phyloP scores from a whole-genome alignment of 2,888 invertebrate species.

The Zonitis immaculata region DNA sequence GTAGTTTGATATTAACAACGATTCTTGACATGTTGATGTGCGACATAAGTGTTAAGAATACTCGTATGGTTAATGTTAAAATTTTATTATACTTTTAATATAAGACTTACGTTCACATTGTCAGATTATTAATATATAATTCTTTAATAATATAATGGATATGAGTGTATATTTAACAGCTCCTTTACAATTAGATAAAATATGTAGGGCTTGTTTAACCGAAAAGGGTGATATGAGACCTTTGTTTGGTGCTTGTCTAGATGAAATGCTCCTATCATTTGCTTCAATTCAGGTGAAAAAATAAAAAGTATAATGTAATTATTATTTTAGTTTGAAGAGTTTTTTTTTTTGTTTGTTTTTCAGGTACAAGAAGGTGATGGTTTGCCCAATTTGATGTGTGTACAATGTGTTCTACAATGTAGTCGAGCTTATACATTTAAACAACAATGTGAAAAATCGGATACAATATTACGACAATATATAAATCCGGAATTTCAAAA shows the following conservation, averaged over 20 bases:
- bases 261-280: constrained; percentile 51
- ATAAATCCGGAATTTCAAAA: constrained; percentile 47
- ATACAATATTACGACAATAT: constrained; percentile 45
- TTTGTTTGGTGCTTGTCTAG: constrained; percentile 50
- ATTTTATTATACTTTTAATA: background rate
- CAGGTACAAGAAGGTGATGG: constrained; percentile 50
- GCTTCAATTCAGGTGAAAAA: constrained; percentile 45
- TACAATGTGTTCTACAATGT: constrained; percentile 52
- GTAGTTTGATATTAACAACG: background rate
- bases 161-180: constrained; percentile 46
- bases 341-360: constrained; percentile 20
- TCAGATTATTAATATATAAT: background rate
- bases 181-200: constrained; percentile 47
- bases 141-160: constrained; percentile 38
- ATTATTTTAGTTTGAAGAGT: constrained; percentile 1
- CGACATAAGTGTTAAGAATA: background rate
- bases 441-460: constrained; percentile 50
- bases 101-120: background rate
- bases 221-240: constrained; percentile 51
- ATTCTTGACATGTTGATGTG: background rate
- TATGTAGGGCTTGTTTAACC: constrained; percentile 50
- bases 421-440: constrained; percentile 52
- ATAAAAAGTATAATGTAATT: background rate
- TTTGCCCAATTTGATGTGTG: constrained; percentile 50
- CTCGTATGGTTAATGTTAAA: background rate